Evolutionary conservation across 2,797 vertebrate species (phyloP), one percentile per base, ranked within the genome.

Genomic region (Gila robusta): DNA sequence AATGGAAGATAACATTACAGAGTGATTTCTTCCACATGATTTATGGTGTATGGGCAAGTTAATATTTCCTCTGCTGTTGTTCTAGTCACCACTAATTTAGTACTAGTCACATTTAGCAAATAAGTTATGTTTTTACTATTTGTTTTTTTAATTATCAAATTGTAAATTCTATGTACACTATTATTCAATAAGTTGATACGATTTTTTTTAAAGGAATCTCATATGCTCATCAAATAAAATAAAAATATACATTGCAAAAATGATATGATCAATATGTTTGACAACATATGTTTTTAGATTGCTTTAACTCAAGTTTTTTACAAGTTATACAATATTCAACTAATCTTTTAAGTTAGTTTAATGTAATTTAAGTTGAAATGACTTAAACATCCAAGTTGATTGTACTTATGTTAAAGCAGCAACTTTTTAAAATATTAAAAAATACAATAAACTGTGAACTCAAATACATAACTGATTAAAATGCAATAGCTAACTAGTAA

Each of bases 1-100:
- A 76, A 56, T 44, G 10, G 19, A 7, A 59, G 11, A 62, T 62
- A 11, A 5, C 41, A 41, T 73, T 26, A 39, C 32, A 32, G n/a
- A 82, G 54, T 23, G n/a, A 82, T 62, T 72, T 70, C 17, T 26
- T 52, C 79, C 67, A 49, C 19, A 62, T 74, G 19, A 74, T 73
- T 73, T 62, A 83, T 62, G 28, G 7, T 17, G 26, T 59, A 19
- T 21, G 12, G 37, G 37, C 10, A 82, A 28, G 69, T 72, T 3
- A 56, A 26, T 39, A 54, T 81, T 41, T 56, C 1, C 9, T 39
- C 23, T 71, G 81, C 49, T 28, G 14, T 71, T 59, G 14, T 56
- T 54, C 26, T 39, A 16, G 74, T 56, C 44, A 47, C 10, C 35
- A 8, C 23, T 4, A 47, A 47, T 72, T 8, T 49, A 74, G 28